Conservation (phyloP, 2,797 vertebrate genomes). For the Alauda arvensis region DNA sequence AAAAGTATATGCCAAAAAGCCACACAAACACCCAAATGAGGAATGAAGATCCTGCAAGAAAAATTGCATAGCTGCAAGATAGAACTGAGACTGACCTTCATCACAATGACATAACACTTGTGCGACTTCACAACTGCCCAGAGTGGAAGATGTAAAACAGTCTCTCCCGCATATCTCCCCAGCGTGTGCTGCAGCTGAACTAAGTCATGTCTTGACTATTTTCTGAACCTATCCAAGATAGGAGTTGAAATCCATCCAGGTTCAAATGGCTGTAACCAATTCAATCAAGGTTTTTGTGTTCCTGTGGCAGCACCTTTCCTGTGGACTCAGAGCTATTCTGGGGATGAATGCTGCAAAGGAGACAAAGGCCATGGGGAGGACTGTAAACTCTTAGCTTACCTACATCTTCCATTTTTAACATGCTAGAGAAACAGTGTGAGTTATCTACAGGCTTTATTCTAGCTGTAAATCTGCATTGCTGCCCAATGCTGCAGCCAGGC, state of each 20-base stretch:
- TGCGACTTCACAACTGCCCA: neutral
- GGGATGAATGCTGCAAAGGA: neutral
- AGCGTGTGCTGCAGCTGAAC: neutral
- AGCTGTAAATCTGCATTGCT: neutral
- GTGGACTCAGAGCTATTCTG: neutral
- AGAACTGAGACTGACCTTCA: neutral
- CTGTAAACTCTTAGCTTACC: neutral
- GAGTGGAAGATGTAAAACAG: conserved; percentile 10
- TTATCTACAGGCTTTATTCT: neutral
- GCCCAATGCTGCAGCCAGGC: accelerated
- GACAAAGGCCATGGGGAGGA: neutral
- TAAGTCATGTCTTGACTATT: conserved; percentile 4
- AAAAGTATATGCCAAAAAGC: neutral
- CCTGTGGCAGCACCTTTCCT: neutral
- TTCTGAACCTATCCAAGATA: conserved; percentile 20
- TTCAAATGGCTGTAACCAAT: neutral
- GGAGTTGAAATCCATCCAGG: conserved; percentile 1
- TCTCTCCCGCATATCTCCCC: neutral
- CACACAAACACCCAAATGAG: neutral
- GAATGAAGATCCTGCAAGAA: neutral
- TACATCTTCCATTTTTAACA: neutral
- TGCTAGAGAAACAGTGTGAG: neutral
- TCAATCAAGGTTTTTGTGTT: neutral
- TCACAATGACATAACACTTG: neutral
- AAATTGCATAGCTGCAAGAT: neutral